Conservation (phyloP, 2,888 invertebrate genomes). For the Nudaria mundana region DNA sequence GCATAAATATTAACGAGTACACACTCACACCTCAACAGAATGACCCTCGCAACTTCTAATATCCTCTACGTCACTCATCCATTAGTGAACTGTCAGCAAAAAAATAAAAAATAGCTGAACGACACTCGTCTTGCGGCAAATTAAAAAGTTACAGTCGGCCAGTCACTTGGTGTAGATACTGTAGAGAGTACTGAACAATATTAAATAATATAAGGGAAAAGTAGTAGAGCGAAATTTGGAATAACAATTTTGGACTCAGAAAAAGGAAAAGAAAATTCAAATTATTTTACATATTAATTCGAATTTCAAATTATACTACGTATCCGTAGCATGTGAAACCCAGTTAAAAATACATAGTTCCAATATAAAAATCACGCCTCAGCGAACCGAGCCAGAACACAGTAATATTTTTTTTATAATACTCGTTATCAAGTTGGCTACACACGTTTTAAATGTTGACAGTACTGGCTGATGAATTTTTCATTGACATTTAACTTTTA, state of each 20-base stretch:
- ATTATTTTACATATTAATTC: no score
- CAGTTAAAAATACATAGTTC: constrained; percentile 1
- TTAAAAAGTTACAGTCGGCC: constrained; percentile 39
- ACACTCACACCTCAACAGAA: constrained; percentile 1
- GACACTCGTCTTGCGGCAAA: constrained; percentile 34
- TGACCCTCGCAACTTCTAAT: constrained; percentile 2
- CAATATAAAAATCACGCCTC: constrained; percentile 3
- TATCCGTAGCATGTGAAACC: no score
- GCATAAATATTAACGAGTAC: constrained; percentile 3
- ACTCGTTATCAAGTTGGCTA: constrained; percentile 45
- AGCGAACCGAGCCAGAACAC: no score
- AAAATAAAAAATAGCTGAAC: constrained; percentile 15
- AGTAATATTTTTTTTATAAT: no score
- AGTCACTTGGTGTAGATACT: constrained; percentile 15
- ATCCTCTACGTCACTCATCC: constrained; percentile 6
- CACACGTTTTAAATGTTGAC: constrained; percentile 34
- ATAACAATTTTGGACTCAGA: no score
- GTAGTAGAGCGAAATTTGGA: no score
- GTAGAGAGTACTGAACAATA: no score
- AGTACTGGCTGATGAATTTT: constrained; percentile 12
- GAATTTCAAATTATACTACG: no score
- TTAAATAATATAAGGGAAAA: no score
- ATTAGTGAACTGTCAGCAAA: constrained; percentile 7
- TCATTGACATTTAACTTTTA: neutral
- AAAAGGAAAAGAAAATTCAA: no score